phyloP scores from a whole-genome alignment of 2,888 invertebrate species.

The Ophion slaviceki region DNA sequence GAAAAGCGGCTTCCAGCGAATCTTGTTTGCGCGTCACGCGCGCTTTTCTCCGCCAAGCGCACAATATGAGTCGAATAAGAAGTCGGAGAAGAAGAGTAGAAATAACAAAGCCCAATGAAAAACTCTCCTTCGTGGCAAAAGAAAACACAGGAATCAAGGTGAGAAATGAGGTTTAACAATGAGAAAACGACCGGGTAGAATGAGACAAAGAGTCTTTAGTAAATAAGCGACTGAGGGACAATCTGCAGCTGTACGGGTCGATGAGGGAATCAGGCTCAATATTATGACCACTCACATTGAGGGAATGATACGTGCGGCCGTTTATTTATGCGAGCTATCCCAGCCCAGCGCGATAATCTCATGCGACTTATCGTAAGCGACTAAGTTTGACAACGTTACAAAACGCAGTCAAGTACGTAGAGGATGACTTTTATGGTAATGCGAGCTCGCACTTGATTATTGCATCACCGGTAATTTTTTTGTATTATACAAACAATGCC shows the following conservation, averaged over 20 bases:
- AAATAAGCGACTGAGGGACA: conserved; percentile 23
- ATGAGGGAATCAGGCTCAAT: no score
- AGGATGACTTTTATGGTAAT: no score
- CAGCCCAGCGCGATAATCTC: no score
- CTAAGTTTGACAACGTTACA: no score
- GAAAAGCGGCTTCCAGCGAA: conserved; percentile 52
- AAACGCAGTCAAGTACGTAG: no score
- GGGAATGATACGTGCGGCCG: no score
- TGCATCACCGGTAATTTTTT: no score
- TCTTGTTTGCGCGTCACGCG: conserved; percentile 80
- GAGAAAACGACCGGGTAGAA: conserved; percentile 67
- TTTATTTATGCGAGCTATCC: no score
- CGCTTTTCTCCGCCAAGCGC: conserved; percentile 69
- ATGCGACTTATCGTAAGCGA: no score
- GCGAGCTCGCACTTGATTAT: no score
- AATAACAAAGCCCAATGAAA: conserved; percentile 30
- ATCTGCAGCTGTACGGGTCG: neutral
- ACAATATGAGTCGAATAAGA: conserved; percentile 47
- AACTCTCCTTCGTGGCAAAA: conserved; percentile 16
- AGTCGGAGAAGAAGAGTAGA: conserved; percentile 36
- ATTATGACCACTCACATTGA: no score
- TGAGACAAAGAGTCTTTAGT: conserved; percentile 38
- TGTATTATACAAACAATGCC: no score
- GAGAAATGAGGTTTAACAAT: conserved; percentile 80
- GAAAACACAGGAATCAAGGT: conserved; percentile 62